Evolutionary conservation across 1,140 invertebrate species (phyloP), one percentile per base, ranked within the genome.

Genomic region (Plectrocnemia conspersa): DNA sequence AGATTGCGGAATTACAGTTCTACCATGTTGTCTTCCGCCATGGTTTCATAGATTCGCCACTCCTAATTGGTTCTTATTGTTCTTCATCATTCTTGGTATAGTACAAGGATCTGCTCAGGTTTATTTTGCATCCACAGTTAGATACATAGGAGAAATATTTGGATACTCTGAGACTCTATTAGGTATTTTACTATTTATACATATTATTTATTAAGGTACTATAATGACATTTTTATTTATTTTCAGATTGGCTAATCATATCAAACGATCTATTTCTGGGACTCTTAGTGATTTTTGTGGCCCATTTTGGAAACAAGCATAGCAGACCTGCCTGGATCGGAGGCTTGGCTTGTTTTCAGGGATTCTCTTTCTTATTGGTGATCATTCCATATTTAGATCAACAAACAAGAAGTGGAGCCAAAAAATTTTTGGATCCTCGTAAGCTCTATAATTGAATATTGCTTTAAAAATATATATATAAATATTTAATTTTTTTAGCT

Each of bases 281-380:
- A 6, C 9, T 80, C 9, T 67, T 79, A 11, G 80, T 77, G 0
- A 53, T 82, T 24, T 19, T 63, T 0, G 63, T 82, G 6, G 73
- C 79, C 13, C 79, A 81, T 61, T 83, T 76, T 77, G 81, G 79
- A 3, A 74, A 81, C 52, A 70, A 71, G 64, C 75, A 78, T 25
- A 81, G 83, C 62, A 75, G 79, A 61, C 71, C 74, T 16, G 70
- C 76, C 1, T 83, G 81, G 81, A 67, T 81, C 18, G 79, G 79
- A 29, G 75, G 70, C 10, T 63, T 80, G 1, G 67, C 75, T 9
- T 77, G 83, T 44, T 60, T 82, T n/a, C 79, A 83, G 63, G 70
- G 77, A 21, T 59, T 68, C 40, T 65, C 71, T 22, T 78, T 71
- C 53, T 63, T 81, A 13, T 54, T 69, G n/a, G 63, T 80, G n/a